Percentiles rank a stretch among this genome's conserved stretches.
These are phyloP conservation scores for Cryptocephalus primarius DNA, from an alignment of 2,888 invertebrate species.

Conservation along the genomic window DNA sequence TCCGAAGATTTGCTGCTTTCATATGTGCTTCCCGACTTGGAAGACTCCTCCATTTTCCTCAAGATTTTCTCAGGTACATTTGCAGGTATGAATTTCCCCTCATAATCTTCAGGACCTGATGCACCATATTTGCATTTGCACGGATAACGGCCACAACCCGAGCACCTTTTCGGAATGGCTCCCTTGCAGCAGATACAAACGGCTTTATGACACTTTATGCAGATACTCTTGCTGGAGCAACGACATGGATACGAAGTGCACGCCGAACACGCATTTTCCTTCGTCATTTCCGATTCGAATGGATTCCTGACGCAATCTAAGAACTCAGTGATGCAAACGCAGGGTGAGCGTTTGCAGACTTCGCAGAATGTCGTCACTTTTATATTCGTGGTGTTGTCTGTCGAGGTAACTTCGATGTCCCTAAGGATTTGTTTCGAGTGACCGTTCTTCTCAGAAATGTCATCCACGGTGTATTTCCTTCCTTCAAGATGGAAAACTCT, in stretches of 20 bases:
- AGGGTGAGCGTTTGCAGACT: slow-evolving; percentile 10
- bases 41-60: neutral
- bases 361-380: slow-evolving; percentile 17
- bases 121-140: neutral
- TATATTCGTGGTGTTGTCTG: slow-evolving; percentile 19
- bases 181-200: slow-evolving; percentile 1
- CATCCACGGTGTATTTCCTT: slow-evolving; percentile 11
- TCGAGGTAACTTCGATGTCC: slow-evolving; percentile 18
- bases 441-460: slow-evolving; percentile 1
- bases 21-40: neutral
- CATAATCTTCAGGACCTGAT: neutral
- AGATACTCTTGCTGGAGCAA: neutral
- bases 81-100: neutral
- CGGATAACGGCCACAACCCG: neutral
- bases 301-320: neutral
- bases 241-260: slow-evolving; percentile 1
- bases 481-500: slow-evolving; percentile 13
- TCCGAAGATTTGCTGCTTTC: neutral
- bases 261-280: neutral
- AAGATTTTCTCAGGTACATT: neutral
- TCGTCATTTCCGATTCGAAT: neutral
- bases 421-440: slow-evolving; percentile 8
- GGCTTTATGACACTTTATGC: neutral
- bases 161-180: neutral
- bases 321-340: slow-evolving; percentile 9